Base-by-base conservation (phyloP, 1,140 invertebrate species). In the Neomicropteryx cornuta region DNA sequence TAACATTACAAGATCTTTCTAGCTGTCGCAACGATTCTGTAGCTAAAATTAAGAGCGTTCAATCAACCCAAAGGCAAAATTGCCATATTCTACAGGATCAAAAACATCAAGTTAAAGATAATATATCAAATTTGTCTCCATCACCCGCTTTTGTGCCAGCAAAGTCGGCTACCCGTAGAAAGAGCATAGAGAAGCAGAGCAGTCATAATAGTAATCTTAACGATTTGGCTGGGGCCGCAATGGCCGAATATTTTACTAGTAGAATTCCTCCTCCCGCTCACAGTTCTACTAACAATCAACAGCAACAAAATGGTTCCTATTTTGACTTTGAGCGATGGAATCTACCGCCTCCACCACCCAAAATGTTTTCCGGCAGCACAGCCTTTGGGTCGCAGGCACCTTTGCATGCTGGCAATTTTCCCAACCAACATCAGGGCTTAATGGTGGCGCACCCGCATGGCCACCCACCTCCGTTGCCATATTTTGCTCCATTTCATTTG, bases 321-420 rank as follows among this genome's bases (percentile, higher is more conserved):
- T 79, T 79, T 45, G 79, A 83, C 51, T 79, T 80, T 52, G 79
- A 82, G 41, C 63, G 79, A 39, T 82, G 79, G 79, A 83, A 80
- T 54, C 56, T 81, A 33, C 69, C 76, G 22, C 72, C 75, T 5
- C 67, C 76, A n/a, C 64, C 72, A 19, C 62, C 71, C 16, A 82
- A 82, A 66, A 76, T 81, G 51, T 80, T 81, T 53, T 55, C 73
- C 5, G 64, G 63, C 14, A 58, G 70, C 6, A 63, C 65, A 13
- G 57, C 70, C 27, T 75, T 74, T 40, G 56, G 58, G 41, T 60
- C 72, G 2, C 77, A 79, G 52, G 60, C 69, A 10, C 53, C 66
- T 11, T 46, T 76, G 24, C 72, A 75, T 43, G 64, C 71, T 46
- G 56, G 68, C 10, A 75, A 72, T 46, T 72, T 75, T 46, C 62